Base-by-base conservation (phyloP, 1,140 invertebrate genomes). In the Bathynomus jamesi region DNA sequence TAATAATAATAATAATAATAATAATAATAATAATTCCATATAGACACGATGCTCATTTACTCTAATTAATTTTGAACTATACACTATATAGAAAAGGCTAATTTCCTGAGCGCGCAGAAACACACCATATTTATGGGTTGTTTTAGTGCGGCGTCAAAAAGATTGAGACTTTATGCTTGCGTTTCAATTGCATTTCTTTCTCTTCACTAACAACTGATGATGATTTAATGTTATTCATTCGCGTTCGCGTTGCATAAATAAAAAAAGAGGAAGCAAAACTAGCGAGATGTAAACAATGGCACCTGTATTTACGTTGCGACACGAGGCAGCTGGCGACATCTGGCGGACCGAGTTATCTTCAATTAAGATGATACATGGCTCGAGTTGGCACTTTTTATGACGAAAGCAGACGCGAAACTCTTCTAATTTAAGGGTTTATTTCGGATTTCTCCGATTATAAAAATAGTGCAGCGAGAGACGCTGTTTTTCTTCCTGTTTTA, bases 21-120 rank as follows among this genome's bases (percentile, higher is more conserved):
- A 53, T 53, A 53, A 53, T 53, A 53, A 53, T 53, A 53, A 53
- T 53, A 53, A 53, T 53, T n/a, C n/a, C n/a, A n/a, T n/a, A n/a
- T n/a, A n/a, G n/a, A n/a, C n/a, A n/a, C n/a, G n/a, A n/a, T n/a
- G n/a, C n/a, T n/a, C n/a, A n/a, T n/a, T n/a, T n/a, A n/a, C n/a
- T n/a, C n/a, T n/a, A n/a, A n/a, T n/a, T n/a, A n/a, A n/a, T n/a
- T n/a, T n/a, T n/a, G n/a, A n/a, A n/a, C n/a, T n/a, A n/a, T n/a
- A n/a, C n/a, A n/a, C n/a, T n/a, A n/a, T n/a, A n/a, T n/a, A n/a
- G n/a, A n/a, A n/a, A n/a, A n/a, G n/a, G n/a, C n/a, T n/a, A n/a
- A n/a, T n/a, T n/a, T n/a, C n/a, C n/a, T n/a, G n/a, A n/a, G n/a
- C n/a, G n/a, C n/a, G n/a, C n/a, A n/a, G n/a, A n/a, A n/a, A n/a